Evolutionary conservation across 2,797 vertebrate genomes (phyloP), one percentile per base, ranked within the genome.

Genomic region (Pelobates cultripes): DNA sequence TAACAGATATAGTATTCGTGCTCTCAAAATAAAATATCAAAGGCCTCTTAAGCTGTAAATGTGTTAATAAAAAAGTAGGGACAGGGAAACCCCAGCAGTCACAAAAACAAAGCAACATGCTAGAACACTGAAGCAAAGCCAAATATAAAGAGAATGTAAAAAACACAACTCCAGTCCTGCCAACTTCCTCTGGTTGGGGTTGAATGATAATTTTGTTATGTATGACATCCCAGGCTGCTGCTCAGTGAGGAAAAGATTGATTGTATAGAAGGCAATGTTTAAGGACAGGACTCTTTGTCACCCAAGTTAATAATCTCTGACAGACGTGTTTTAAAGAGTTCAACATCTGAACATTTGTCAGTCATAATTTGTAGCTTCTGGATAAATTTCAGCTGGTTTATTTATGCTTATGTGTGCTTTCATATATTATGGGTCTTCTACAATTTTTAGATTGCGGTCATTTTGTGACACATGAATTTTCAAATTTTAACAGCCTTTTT

Each of bases 131-230:
- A 60, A 28, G 3, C 5, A 10, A 4, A 70, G 41, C 77, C 68
- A 61, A 15, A 4, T 53, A 14, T 77, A 77, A 70, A 70, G 17
- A 78, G 55, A 53, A 78, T 70, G 77, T 40, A 71, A 78, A 53
- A 61, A 78, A 43, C 1, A 28, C 2, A 78, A 43, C 67, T 8
- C 10, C 41, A 78, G 76, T 15, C 47, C 53, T 78, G 76, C 67
- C 66, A 78, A 61, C 77, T 78, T 70, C 68, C 77, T 70, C 53
- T 70, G 68, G 51, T 57, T 70, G 15, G 57, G 77, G 77, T 67
- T 15, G 12, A 71, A 61, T 9, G 51, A 78, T 78, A 70, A 78
- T 78, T 70, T 78, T 43, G 77, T 78, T 78, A 61, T 61, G 77
- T 70, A 67, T 78, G 77, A 61, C 70, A 78, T 40, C 8, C 43